Evolutionary conservation across 2,797 vertebrate species (phyloP).

Genomic region (Danio albolineatus): DNA sequence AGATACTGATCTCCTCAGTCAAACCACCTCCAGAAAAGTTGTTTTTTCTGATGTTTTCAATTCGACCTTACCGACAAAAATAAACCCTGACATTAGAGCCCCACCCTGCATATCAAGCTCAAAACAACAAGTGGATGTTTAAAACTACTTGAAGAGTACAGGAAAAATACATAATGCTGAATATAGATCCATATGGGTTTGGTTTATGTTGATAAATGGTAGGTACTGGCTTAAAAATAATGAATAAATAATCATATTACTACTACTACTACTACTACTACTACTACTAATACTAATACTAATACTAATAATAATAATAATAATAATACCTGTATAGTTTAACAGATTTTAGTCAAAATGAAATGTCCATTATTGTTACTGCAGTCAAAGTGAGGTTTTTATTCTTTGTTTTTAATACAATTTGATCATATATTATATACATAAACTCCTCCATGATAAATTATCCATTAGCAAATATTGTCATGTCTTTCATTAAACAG

Average conservation of each 20-base stretch:
- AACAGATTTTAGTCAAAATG: neutral
- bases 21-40: neutral
- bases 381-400: neutral
- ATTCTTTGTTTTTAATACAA: too few species aligned
- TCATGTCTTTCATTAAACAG: too few species aligned
- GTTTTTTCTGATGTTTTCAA: conserved; percentile 3
- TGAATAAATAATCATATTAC: too few species aligned
- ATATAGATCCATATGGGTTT: neutral
- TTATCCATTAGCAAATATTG: too few species aligned
- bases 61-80: conserved; percentile 25
- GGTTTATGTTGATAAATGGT: neutral
- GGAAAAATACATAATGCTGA: neutral
- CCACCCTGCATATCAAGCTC: neutral
- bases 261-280: too few species aligned
- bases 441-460: too few species aligned
- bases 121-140: neutral
- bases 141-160: neutral
- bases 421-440: too few species aligned
- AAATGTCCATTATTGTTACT: neutral
- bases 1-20: neutral
- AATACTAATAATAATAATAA: neutral
- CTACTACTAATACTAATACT: too few species aligned
- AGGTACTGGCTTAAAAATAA: neutral
- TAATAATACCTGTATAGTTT: neutral
- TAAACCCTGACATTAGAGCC: conserved; percentile 1